Conservation (phyloP, 2,113 vertebrate genomes). For the Chionomys nivalis region DNA sequence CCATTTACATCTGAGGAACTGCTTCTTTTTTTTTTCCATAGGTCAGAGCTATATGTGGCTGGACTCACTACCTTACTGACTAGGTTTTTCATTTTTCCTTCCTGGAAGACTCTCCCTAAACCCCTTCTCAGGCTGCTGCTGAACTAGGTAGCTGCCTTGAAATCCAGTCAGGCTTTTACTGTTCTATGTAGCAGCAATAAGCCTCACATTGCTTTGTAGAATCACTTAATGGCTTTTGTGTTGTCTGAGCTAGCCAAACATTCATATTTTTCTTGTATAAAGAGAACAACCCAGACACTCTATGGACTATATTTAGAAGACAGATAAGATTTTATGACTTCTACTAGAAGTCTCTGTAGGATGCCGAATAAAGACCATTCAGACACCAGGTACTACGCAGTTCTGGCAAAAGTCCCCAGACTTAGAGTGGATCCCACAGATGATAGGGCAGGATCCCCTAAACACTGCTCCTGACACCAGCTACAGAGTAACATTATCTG, state of each 20-base stretch:
- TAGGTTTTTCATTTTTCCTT: too few relatives aligned
- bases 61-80: too few relatives aligned
- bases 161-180: too few relatives aligned
- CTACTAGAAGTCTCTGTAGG: background rate
- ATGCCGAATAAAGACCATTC: background rate
- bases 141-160: too few relatives aligned
- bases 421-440: background rate
- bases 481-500: background rate
- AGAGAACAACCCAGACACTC: background rate
- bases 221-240: background rate
- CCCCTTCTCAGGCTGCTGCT: too few relatives aligned
- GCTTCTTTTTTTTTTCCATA: background rate
- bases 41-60: too few relatives aligned
- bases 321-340: background rate
- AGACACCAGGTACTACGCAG: background rate
- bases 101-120: too few relatives aligned
- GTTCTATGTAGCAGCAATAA: too few relatives aligned
- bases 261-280: background rate
- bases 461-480: background rate
- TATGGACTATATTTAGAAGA: background rate
- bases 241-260: background rate
- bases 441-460: background rate
- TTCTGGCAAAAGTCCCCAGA: background rate
- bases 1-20: background rate
- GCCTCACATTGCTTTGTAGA: background rate